Conservation (phyloP, 2,888 invertebrate genomes). For the Lutraria lutraria region DNA sequence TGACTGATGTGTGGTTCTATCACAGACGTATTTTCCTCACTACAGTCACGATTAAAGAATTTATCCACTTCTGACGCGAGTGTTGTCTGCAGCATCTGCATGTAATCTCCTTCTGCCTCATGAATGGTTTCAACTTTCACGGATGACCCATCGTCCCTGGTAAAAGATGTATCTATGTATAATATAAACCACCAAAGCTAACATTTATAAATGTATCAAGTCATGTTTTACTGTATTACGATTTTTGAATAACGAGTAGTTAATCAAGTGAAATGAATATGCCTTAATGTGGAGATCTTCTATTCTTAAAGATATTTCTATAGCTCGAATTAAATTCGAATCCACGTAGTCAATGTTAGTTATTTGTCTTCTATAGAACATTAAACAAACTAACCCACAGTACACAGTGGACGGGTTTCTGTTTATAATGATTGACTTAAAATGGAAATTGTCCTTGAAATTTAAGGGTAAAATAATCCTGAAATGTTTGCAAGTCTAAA, state of each 20-base stretch:
- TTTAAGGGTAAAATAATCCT: background rate
- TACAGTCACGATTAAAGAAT: slow-evolving; percentile 67
- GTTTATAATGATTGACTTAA: background rate
- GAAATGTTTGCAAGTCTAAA: background rate
- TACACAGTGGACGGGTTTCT: background rate
- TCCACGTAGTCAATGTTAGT: background rate
- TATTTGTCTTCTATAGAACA: background rate
- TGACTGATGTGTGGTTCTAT: slow-evolving; percentile 20
- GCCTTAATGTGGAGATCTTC: background rate
- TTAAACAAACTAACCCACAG: background rate
- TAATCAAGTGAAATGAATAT: slow-evolving; percentile 2
- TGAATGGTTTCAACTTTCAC: slow-evolving; percentile 42
- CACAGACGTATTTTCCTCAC: slow-evolving; percentile 34
- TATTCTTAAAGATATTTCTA: background rate
- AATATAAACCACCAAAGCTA: too few species aligned
- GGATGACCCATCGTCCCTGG: slow-evolving; percentile 63
- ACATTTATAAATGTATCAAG: background rate
- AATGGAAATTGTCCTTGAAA: slow-evolving; percentile 1
- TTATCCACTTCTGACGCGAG: slow-evolving; percentile 71
- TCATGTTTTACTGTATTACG: background rate
- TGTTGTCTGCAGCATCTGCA: slow-evolving; percentile 68
- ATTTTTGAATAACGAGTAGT: background rate
- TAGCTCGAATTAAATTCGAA: background rate
- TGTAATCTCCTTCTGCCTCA: slow-evolving; percentile 61
- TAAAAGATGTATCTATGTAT: background rate